Evolutionary conservation across 2,888 invertebrate genomes (phyloP).

Genomic region (Mayetiola destructor): DNA sequence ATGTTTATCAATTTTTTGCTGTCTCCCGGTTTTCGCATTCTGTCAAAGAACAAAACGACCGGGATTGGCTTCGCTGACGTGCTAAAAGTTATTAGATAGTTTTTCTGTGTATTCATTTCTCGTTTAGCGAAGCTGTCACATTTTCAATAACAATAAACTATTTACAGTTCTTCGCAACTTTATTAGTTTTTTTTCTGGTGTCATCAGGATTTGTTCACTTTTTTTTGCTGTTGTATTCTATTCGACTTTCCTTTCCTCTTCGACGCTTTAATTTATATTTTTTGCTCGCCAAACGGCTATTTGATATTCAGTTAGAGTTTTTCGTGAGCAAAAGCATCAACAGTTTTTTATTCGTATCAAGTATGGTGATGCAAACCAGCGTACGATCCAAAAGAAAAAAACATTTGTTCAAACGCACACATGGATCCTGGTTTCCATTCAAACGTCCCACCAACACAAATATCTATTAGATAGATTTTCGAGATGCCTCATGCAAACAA

Average conservation of each 20-base stretch:
- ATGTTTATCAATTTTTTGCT: too few relatives aligned
- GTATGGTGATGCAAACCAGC: conserved; percentile 8
- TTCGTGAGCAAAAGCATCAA: conserved; percentile 4
- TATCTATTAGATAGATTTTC: too few relatives aligned
- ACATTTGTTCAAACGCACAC: neutral
- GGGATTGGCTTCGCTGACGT: conserved; percentile 4
- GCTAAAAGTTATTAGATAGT: conserved; percentile 5
- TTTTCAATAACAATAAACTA: conserved; percentile 12
- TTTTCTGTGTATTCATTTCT: too few relatives aligned
- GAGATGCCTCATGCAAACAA: too few relatives aligned
- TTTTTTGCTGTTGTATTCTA: neutral
- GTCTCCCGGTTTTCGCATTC: too few relatives aligned
- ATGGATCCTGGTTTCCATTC: too few relatives aligned
- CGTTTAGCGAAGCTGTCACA: too few relatives aligned
- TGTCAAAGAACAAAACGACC: too few relatives aligned
- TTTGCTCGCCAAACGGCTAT: neutral
- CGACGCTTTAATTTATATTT: conserved; percentile 8
- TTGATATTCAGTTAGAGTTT: conserved; percentile 7
- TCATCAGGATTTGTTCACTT: neutral
- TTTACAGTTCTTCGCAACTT: neutral
- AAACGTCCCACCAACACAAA: neutral
- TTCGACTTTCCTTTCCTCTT: neutral
- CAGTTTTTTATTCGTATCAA: too few relatives aligned
- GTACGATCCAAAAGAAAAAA: conserved; percentile 7
- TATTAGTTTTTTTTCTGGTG: neutral